phyloP scores from a whole-genome alignment of 2,888 invertebrate genomes.

The Nymphalis urticae region DNA sequence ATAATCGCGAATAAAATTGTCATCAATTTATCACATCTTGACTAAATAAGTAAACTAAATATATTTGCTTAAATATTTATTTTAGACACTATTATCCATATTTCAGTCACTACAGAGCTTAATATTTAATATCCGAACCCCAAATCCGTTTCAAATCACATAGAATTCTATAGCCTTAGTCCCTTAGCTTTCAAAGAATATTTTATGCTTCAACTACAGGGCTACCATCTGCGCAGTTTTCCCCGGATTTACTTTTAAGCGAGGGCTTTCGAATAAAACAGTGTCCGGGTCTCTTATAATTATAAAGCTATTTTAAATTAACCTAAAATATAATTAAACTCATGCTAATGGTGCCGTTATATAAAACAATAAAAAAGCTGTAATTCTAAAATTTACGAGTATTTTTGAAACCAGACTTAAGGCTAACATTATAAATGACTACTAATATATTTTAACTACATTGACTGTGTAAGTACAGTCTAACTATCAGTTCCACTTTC shows the following conservation, averaged over 20 bases:
- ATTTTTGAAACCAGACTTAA: too few relatives aligned
- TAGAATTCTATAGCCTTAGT: constrained; percentile 26
- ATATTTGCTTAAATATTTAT: too few relatives aligned
- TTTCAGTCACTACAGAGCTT: constrained; percentile 12
- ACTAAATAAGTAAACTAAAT: too few relatives aligned
- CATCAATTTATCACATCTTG: too few relatives aligned
- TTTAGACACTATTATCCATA: background rate
- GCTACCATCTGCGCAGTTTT: constrained; percentile 21
- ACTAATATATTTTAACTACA: too few relatives aligned
- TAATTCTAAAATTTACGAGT: too few relatives aligned
- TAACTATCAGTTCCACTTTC: too few relatives aligned
- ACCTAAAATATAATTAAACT: background rate
- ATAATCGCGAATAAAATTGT: too few relatives aligned
- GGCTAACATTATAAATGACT: too few relatives aligned
- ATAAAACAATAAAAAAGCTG: background rate
- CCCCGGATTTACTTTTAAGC: constrained; percentile 24
- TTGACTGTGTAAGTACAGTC: too few relatives aligned
- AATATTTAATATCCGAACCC: constrained; percentile 37
- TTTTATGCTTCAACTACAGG: constrained; percentile 29
- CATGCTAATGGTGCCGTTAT: background rate
- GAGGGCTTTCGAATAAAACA: background rate
- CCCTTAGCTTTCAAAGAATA: constrained; percentile 32
- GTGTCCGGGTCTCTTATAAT: background rate
- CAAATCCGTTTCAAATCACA: constrained; percentile 33
- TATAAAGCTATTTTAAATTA: background rate